A percentile compares a stretch with the other conserved stretches of the same genome.
Evolutionary conservation across 2,113 vertebrate genomes (phyloP).

Genomic region (Xiphophorus hellerii): DNA sequence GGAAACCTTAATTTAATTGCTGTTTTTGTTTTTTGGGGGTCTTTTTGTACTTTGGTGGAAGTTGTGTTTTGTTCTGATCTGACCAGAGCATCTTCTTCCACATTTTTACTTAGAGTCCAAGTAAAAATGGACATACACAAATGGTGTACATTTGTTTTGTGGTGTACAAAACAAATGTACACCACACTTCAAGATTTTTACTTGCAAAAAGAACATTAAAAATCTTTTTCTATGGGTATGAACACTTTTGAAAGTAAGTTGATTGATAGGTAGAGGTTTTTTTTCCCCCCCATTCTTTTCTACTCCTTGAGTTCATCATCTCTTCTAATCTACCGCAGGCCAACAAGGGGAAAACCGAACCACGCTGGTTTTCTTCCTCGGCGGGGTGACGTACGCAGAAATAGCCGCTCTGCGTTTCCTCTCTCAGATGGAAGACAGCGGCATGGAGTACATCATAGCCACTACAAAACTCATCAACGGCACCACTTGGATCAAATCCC

Average conservation of each 20-base stretch:
- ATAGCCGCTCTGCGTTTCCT: constrained; percentile 95
- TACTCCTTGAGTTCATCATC: not conserved
- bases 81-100: not conserved
- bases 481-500: constrained; percentile 91
- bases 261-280: not conserved
- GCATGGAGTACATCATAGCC: constrained; percentile 95
- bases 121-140: no score
- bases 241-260: no score
- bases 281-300: not conserved
- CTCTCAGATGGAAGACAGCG: constrained; percentile 96
- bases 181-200: no score
- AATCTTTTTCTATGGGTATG: no score
- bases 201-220: no score
- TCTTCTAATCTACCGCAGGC: constrained; percentile 73
- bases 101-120: not conserved
- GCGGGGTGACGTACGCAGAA: constrained; percentile 93
- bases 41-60: not conserved
- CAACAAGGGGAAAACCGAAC: constrained; percentile 96
- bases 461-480: constrained; percentile 97
- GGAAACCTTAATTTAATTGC: constrained; percentile 25
- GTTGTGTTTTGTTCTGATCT: not conserved
- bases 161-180: no score
- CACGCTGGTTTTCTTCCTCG: constrained; percentile 95
- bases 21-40: no score
- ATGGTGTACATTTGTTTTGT: no score